Base-by-base conservation (phyloP, 2,888 invertebrate species). In the Archips crataeganus region DNA sequence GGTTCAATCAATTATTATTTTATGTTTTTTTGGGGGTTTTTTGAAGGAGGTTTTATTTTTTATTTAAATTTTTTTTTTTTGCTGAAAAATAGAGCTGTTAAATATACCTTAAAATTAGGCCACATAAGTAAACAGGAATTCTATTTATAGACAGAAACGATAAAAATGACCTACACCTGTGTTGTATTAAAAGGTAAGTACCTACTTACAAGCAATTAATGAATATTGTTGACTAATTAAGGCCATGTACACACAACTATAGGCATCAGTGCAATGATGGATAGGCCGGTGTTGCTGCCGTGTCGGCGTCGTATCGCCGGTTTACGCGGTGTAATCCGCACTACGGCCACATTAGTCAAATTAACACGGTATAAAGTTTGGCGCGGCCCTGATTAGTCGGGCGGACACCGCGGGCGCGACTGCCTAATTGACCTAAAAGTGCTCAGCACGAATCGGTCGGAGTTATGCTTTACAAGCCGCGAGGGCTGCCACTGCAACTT, bases 341-440 rank as follows among this genome's bases (percentile, higher is more conserved):
- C 86, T 85, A 88, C 87, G 84, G 84, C 85, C 88, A 92, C 94
- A 94, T 94, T 94, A 94, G 93, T 94, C 94, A 94, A 94, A 94
- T 94, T 94, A 94, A 94, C 94, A 94, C 93, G 90, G 90, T 86
- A 90, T 94, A 94, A 94, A 93, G 89, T 90, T 89, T 87, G 92
- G 90, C 90, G 91, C 87, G 92, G 85, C 90, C 90, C 92, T 94
- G 94, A 93, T 93, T 93, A 93, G 92, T 86, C 82, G 85, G 68
- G 62, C 39, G 73, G 72, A 32, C 64, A 62, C 70, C 84, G 85
- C 90, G 91, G 91, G 91, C 87, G 92, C 90, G 93, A 89, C 91
- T 91, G 93, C 87, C 91, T 94, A 94, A 94, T 94, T 94, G 94
- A 94, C 94, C 94, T 94, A 94, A 94, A 94, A 94, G 92, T 93